A percentile compares a stretch with the other conserved stretches of the same genome.
Evolutionary conservation across 2,797 vertebrate genomes (phyloP).

Genomic region (Pogonophryne albipinna): DNA sequence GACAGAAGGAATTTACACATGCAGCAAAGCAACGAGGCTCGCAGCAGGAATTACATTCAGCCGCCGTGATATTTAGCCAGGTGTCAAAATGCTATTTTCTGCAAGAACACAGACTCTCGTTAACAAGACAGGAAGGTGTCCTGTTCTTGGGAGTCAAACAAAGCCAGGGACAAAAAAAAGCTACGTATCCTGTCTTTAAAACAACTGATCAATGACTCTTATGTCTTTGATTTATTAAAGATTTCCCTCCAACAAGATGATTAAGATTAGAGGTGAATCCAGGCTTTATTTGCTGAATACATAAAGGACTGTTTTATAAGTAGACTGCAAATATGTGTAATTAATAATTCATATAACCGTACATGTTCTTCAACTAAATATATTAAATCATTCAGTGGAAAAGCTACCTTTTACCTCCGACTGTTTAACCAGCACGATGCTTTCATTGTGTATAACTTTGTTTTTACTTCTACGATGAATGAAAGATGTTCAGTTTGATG

Average conservation of each 20-base stretch:
- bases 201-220: slow-evolving; percentile 61
- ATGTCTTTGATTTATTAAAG: slow-evolving; percentile 26
- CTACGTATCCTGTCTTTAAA: slow-evolving; percentile 42
- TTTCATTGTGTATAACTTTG: not conserved
- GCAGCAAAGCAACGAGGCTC: slow-evolving; percentile 51
- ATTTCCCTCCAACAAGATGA: slow-evolving; percentile 13
- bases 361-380: not conserved
- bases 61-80: slow-evolving; percentile 70
- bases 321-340: not conserved
- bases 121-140: slow-evolving; percentile 39
- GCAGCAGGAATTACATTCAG: slow-evolving; percentile 63
- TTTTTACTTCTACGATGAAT: not conserved
- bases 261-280: slow-evolving; percentile 18
- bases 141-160: slow-evolving; percentile 27
- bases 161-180: not conserved
- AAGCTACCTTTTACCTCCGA: not conserved
- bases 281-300: slow-evolving; percentile 17
- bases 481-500: too few relatives aligned
- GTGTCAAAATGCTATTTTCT: slow-evolving; percentile 63
- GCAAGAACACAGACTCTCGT: slow-evolving; percentile 38
- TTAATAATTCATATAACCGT: not conserved
- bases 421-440: not conserved
- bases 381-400: not conserved
- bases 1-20: slow-evolving; percentile 74
- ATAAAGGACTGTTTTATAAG: slow-evolving; percentile 5